These are phyloP conservation scores for Chaetorhynchus papuensis DNA, from an alignment of 2,113 vertebrate genomes.

Conservation along the genomic window DNA sequence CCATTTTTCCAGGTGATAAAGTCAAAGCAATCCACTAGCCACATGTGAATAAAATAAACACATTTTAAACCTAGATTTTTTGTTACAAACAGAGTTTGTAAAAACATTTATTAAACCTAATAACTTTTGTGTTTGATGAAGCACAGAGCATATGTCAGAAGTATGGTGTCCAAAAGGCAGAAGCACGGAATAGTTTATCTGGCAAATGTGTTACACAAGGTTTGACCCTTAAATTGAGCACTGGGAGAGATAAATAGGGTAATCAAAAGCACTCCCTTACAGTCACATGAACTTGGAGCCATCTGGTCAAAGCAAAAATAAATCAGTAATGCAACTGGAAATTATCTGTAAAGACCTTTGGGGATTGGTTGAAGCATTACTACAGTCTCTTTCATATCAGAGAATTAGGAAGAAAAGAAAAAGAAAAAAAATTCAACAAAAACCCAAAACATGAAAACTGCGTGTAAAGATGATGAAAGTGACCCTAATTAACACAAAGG, in stretches of 20 bases:
- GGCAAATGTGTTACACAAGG: slow-evolving; percentile 69
- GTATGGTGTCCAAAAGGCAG: slow-evolving; percentile 61
- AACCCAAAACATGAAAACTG: accelerated
- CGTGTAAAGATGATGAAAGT: slow-evolving; percentile 34
- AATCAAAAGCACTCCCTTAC: slow-evolving; percentile 68
- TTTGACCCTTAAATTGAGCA: slow-evolving; percentile 73
- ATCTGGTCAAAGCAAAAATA: slow-evolving; percentile 73
- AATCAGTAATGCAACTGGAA: slow-evolving; percentile 72
- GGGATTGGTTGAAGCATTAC: slow-evolving; percentile 47
- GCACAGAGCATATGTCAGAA: slow-evolving; percentile 69
- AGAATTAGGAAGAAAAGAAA: background rate
- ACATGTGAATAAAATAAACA: slow-evolving; percentile 14
- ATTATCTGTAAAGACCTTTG: slow-evolving; percentile 63
- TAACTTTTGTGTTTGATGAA: slow-evolving; percentile 71
- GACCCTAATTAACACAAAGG: slow-evolving; percentile 55
- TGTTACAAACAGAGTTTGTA: slow-evolving; percentile 54
- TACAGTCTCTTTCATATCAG: slow-evolving; percentile 17
- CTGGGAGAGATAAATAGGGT: slow-evolving; percentile 70
- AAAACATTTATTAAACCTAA: slow-evolving; percentile 67
- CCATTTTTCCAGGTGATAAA: background rate
- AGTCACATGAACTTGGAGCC: slow-evolving; percentile 69
- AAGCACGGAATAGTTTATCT: slow-evolving; percentile 64
- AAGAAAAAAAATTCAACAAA: background rate
- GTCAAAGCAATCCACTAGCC: background rate
- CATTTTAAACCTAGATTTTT: slow-evolving; percentile 16